phyloP scores from a whole-genome alignment of 1,140 invertebrate species.

The Drosophila lacteicornis region DNA sequence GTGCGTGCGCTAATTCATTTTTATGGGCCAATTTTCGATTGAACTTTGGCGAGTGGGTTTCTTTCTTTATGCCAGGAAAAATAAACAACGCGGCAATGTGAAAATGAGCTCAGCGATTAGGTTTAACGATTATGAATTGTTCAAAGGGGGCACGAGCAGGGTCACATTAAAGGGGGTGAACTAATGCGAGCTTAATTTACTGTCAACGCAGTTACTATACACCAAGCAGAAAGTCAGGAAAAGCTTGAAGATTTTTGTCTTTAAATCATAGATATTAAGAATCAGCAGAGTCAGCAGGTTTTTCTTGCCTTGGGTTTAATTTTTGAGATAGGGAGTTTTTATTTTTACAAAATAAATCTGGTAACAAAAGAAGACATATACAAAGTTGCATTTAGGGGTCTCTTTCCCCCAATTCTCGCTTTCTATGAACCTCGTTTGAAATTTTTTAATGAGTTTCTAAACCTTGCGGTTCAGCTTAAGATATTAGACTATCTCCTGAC shows the following conservation, averaged over 20 bases:
- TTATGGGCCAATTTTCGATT: conserved; percentile 68
- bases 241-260: accelerated
- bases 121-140: conserved; percentile 74
- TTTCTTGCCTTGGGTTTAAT: no score
- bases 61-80: conserved; percentile 52
- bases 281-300: not conserved
- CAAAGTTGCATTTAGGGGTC: not conserved
- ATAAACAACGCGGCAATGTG: conserved; percentile 62
- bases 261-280: not conserved
- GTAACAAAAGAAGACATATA: not conserved
- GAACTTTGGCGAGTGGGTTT: conserved; percentile 64
- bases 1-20: conserved; percentile 61
- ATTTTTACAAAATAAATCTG: not conserved
- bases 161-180: not conserved
- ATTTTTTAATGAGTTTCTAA: no score
- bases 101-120: conserved; percentile 54
- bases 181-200: conserved; percentile 64
- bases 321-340: no score
- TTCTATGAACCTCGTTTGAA: no score
- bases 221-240: conserved; percentile 1
- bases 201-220: conserved; percentile 54
- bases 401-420: no score
- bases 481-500: no score
- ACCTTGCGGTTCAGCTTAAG: no score
- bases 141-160: conserved; percentile 50